Percentiles rank a stretch among this genome's conserved stretches.
Evolutionary conservation across 1,140 invertebrate species (phyloP).

Genomic region (Stratiolaelaps scimitus): DNA sequence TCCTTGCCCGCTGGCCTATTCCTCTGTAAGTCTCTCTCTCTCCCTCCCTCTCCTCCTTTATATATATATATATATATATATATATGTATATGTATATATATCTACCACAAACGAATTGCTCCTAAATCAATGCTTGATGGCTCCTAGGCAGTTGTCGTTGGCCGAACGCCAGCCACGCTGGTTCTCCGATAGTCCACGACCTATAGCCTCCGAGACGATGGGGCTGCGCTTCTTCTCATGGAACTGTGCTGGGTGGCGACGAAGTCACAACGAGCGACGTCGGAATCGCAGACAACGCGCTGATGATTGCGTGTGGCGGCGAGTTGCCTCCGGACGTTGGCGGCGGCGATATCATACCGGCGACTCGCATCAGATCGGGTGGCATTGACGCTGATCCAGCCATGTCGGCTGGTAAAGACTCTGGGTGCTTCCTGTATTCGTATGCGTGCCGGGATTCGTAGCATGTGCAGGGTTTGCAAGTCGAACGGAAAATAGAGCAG

Average conservation of each 20-base stretch:
- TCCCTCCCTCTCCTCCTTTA: too few species aligned
- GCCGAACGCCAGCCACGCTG: too few species aligned
- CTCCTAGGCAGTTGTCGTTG: too few species aligned
- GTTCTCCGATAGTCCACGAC: too few species aligned
- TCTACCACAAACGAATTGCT: too few species aligned
- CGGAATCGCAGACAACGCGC: background rate
- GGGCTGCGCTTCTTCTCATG: background rate
- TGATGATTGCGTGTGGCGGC: constrained; percentile 19
- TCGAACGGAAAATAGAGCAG: background rate
- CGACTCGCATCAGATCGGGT: constrained; percentile 18
- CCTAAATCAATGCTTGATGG: too few species aligned
- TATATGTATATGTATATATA: too few species aligned
- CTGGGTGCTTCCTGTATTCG: constrained; percentile 8
- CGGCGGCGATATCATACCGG: background rate
- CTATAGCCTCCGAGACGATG: too few species aligned
- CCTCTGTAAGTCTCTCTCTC: too few species aligned
- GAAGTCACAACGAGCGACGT: constrained; percentile 13
- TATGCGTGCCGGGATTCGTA: too few species aligned
- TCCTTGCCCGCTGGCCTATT: too few species aligned
- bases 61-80: too few species aligned
- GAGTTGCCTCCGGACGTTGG: background rate
- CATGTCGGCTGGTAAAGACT: constrained; percentile 20
- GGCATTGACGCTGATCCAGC: background rate
- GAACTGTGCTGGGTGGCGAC: constrained; percentile 25
- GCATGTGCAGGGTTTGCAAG: background rate